Conservation (phyloP, 2,888 invertebrate species). For the Drosophila lutescens region DNA sequence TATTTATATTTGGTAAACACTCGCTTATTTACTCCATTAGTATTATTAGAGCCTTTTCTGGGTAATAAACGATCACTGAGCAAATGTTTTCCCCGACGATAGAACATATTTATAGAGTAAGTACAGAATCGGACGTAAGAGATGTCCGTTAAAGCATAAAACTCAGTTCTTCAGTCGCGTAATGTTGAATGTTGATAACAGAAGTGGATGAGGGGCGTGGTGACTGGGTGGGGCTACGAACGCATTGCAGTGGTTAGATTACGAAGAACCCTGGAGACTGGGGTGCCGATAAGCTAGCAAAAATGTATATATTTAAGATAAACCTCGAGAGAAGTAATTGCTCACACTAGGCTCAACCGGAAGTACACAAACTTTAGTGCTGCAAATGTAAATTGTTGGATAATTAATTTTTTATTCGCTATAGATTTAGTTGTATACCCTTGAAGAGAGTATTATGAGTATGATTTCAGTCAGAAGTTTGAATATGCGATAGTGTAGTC, state of each 20-base stretch:
- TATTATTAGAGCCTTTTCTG: background rate
- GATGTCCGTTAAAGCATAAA: background rate
- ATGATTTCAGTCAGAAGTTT: too few relatives aligned
- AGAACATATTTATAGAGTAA: background rate
- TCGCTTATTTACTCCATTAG: background rate
- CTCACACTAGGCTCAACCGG: conserved; percentile 10
- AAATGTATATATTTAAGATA: conserved; percentile 53
- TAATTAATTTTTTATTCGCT: too few relatives aligned
- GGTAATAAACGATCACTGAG: background rate
- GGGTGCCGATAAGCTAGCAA: conserved; percentile 59
- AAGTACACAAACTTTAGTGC: conserved; percentile 8
- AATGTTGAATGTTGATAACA: conserved; percentile 24
- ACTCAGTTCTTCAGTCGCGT: background rate
- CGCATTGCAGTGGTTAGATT: conserved; percentile 46
- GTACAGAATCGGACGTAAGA: background rate
- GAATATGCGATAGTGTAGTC: too few relatives aligned
- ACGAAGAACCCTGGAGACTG: conserved; percentile 7
- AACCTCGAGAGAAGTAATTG: conserved; percentile 20
- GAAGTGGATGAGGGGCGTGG: background rate
- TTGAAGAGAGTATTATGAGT: too few relatives aligned
- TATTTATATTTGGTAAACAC: conserved; percentile 3
- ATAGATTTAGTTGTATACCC: too few relatives aligned
- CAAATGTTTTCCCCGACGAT: background rate
- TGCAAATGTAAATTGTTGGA: too few relatives aligned
- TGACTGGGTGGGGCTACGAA: background rate